Evolutionary conservation across 1,140 invertebrate species (phyloP).

Genomic region (Trichonephila clavata): DNA sequence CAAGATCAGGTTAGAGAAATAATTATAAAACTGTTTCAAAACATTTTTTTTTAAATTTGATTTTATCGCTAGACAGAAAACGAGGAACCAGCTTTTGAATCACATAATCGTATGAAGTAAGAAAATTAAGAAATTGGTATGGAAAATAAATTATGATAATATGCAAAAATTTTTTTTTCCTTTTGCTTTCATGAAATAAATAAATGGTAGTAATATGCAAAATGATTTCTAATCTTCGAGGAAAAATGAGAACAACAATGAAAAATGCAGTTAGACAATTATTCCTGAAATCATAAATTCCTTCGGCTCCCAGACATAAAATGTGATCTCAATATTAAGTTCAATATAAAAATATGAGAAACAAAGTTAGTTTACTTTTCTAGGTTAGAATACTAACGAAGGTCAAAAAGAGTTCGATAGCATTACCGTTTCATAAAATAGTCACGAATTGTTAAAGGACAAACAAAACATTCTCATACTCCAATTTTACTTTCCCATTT

Average conservation of each 20-base stretch:
- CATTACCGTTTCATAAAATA: slow-evolving; percentile 3
- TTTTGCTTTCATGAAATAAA: neutral
- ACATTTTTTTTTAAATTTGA: no score
- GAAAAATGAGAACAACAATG: neutral
- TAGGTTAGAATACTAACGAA: neutral
- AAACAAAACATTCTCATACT: slow-evolving; percentile 10
- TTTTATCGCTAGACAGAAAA: no score
- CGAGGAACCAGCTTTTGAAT: no score
- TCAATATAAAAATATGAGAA: neutral
- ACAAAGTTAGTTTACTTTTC: neutral
- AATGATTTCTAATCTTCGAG: neutral
- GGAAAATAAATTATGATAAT: no score
- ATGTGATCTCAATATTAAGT: neutral
- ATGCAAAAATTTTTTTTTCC: no score
- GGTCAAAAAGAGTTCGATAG: slow-evolving; percentile 4
- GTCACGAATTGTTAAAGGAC: neutral
- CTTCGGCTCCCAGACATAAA: neutral
- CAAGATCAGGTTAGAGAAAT: no score
- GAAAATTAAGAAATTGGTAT: no score
- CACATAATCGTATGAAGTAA: no score
- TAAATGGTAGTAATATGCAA: neutral
- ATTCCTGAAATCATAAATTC: neutral
- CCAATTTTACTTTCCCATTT: neutral
- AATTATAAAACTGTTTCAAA: no score
- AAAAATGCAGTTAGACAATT: neutral